Base-by-base conservation (phyloP, 2,113 vertebrate species). In the Rhadina sibilatrix region DNA sequence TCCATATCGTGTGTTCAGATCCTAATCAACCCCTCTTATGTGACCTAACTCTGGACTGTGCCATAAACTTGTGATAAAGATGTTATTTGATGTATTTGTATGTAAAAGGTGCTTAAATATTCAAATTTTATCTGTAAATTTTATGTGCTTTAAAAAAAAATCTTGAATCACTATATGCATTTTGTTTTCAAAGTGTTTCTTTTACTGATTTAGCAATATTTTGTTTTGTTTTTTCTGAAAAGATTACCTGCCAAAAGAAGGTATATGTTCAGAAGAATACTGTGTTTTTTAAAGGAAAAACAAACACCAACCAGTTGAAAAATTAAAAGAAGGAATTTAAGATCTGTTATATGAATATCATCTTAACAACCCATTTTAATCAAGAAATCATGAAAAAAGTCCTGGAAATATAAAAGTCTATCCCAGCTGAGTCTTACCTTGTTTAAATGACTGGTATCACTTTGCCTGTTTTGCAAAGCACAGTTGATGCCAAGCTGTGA, bases 401-500 rank as follows among this genome's bases (percentile, higher is more conserved):
- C n/a, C 59, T 71, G 52, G 66, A 64, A 14, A 15, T 46, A 11
- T 57, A 44, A 15, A 49, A 75, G 10, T 71, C 70, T 74, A 25
- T 64, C 5, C 24, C 14, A 15, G 38, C 33, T 21, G 66, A 80
- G 54, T 30, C 12, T 56, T 25, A 35, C 27, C 14, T 24, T 23
- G 24, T 52, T 49, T 75, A 35, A 50, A 31, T 37, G 22, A 14
- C 8, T 22, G 40, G 6, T 37, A 21, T 2, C 0, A 1, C 11
- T 52, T 72, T 61, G 24, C 16, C 27, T 12, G 1, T 38, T 61
- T 60, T 52, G 14, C 0, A 1, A 75, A 47, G 49, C 3, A 3
- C 10, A 3, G 20, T 38, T 31, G 71, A 38, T 83, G 30, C 10
- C 0, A 0, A 17, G 52, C 23, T 40, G 40, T 40, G 14, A 40